Evolutionary conservation across 2,888 invertebrate species (phyloP).

Genomic region (Melanotus villosus): DNA sequence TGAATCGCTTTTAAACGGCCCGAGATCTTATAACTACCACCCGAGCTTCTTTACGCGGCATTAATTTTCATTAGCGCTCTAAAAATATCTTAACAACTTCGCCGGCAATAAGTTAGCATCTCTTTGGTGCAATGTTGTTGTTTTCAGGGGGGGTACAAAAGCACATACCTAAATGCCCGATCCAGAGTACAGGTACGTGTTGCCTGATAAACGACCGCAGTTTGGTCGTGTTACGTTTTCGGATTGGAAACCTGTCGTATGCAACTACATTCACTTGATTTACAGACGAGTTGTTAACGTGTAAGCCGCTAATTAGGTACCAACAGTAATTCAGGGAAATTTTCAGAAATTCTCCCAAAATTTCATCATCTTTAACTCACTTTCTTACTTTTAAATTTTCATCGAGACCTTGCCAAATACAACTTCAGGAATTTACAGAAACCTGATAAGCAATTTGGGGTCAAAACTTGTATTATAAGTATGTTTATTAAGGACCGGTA

Average conservation of each 20-base stretch:
- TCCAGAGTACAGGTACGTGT: conserved; percentile 42
- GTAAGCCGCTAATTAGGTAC: conserved; percentile 36
- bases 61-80: conserved; percentile 29
- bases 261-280: conserved; percentile 42
- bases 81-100: conserved; percentile 13
- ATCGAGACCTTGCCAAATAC: too few relatives aligned
- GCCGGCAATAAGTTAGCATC: conserved; percentile 11
- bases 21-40: conserved; percentile 16
- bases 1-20: conserved; percentile 12
- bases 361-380: too few relatives aligned
- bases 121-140: background rate
- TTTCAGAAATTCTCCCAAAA: too few relatives aligned
- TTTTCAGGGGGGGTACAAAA: background rate
- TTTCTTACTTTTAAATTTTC: too few relatives aligned
- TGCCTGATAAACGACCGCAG: conserved; percentile 42
- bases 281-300: conserved; percentile 38
- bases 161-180: conserved; percentile 23
- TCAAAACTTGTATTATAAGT: too few relatives aligned
- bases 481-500: too few relatives aligned
- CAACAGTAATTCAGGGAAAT: too few relatives aligned
- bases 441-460: too few relatives aligned
- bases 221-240: conserved; percentile 44
- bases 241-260: conserved; percentile 46
- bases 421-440: too few relatives aligned
- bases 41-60: background rate